Conservation (phyloP, 2,113 vertebrate species). For the Catharus fuscescens region DNA sequence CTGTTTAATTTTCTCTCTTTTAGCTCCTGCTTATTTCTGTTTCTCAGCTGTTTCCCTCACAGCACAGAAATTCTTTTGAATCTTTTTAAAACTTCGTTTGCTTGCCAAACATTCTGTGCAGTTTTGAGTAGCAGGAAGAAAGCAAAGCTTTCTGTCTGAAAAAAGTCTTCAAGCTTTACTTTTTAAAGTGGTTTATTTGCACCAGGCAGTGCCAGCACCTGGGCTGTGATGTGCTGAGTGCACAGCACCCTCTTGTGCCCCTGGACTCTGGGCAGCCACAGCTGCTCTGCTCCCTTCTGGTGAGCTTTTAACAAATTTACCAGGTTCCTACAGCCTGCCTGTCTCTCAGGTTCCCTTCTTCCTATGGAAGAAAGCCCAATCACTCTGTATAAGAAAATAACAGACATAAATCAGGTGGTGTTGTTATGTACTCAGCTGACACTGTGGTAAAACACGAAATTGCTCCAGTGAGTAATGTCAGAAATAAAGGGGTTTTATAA, state of each 20-base stretch:
- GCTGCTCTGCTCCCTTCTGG: not conserved
- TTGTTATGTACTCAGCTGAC: not conserved
- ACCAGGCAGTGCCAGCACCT: not conserved
- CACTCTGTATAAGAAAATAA: not conserved
- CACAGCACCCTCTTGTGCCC: slow-evolving; percentile 66
- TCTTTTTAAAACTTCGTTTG: not conserved
- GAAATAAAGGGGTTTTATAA: not conserved
- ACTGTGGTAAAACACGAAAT: not conserved
- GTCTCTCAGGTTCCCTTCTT: not conserved
- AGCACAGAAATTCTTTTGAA: not conserved
- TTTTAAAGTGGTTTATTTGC: not conserved
- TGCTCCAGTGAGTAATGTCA: not conserved
- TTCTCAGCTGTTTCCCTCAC: not conserved
- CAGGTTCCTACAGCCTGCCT: not conserved
- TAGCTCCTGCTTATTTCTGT: not conserved
- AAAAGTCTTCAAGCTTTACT: not conserved
- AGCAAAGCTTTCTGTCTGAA: not conserved
- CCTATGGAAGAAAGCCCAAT: not conserved
- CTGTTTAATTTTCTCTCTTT: not conserved
- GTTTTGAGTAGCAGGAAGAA: not conserved
- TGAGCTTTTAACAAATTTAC: not conserved
- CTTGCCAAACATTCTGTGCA: not conserved
- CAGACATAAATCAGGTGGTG: not conserved
- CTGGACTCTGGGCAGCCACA: not conserved
- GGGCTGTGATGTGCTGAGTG: not conserved